phyloP scores from a whole-genome alignment of 2,888 invertebrate genomes.

The Steinernema carpocapsae region DNA sequence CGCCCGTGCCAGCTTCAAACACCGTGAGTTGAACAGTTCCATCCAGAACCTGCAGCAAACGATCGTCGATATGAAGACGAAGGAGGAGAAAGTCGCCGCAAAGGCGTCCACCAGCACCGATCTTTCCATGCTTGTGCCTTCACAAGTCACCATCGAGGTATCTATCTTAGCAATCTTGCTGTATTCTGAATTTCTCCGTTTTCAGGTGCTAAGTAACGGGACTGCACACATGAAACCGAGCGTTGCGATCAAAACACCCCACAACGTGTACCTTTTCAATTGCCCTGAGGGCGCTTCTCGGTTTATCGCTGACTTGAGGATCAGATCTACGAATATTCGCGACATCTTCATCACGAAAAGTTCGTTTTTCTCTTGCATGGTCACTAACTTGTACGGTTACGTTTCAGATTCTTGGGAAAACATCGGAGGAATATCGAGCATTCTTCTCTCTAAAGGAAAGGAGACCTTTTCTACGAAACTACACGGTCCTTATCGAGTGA shows the following conservation, averaged over 20 bases:
- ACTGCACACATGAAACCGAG: constrained; percentile 59
- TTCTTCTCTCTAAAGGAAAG: constrained; percentile 57
- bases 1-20: constrained; percentile 39
- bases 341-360: constrained; percentile 65
- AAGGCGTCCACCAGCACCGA: constrained; percentile 4
- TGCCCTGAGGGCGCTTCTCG: constrained; percentile 60
- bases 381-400: neutral
- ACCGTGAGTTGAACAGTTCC: constrained; percentile 47
- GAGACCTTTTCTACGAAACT: constrained; percentile 51
- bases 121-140: neutral
- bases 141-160: too few species aligned
- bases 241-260: constrained; percentile 59
- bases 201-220: constrained; percentile 64
- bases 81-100: constrained; percentile 43
- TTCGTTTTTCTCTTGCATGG: constrained; percentile 40
- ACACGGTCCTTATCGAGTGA: constrained; percentile 62
- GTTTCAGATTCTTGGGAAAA: constrained; percentile 61
- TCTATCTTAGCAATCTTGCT: too few species aligned
- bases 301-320: constrained; percentile 54
- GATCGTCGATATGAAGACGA: constrained; percentile 52
- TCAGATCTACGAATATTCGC: constrained; percentile 51
- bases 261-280: constrained; percentile 64
- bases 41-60: constrained; percentile 48
- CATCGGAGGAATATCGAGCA: constrained; percentile 62
- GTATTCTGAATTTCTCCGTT: neutral